Evolutionary conservation across 1,140 invertebrate species (phyloP).

Genomic region (Dreissena rostriformis): DNA sequence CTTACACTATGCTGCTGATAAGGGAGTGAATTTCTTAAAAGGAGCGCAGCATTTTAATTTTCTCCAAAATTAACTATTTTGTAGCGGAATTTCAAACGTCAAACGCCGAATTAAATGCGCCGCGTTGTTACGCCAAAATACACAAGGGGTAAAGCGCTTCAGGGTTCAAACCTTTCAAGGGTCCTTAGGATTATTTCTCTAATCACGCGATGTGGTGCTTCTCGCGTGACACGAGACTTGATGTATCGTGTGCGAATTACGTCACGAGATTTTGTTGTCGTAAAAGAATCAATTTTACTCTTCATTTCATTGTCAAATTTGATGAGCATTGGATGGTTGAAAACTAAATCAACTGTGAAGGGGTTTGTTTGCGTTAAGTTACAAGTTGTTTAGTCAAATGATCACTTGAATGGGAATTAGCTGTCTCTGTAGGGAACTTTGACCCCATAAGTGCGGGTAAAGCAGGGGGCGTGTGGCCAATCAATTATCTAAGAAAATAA

Average conservation of each 20-base stretch:
- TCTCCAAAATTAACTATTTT: conserved; percentile 43
- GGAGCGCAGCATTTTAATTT: conserved; percentile 22
- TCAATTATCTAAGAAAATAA: too few species aligned
- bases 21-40: too few species aligned
- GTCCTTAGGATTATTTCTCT: not conserved
- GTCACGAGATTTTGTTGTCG: conserved; percentile 10
- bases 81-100: not conserved
- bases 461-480: too few species aligned
- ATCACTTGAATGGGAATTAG: too few species aligned
- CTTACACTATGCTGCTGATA: too few species aligned
- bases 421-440: too few species aligned
- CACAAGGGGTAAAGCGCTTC: too few species aligned
- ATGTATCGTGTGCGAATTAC: conserved; percentile 35
- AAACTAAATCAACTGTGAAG: conserved; percentile 44
- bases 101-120: too few species aligned
- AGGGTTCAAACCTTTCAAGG: not conserved
- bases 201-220: not conserved
- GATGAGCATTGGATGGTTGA: not conserved
- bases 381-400: too few species aligned
- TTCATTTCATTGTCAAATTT: conserved; percentile 49
- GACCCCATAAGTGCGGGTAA: too few species aligned
- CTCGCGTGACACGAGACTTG: conserved; percentile 18
- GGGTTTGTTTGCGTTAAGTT: not conserved
- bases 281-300: conserved; percentile 44
- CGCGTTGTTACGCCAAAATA: too few species aligned